These are phyloP conservation scores for Axis porcinus DNA, from an alignment of 2,113 vertebrate genomes.

Conservation along the genomic window DNA sequence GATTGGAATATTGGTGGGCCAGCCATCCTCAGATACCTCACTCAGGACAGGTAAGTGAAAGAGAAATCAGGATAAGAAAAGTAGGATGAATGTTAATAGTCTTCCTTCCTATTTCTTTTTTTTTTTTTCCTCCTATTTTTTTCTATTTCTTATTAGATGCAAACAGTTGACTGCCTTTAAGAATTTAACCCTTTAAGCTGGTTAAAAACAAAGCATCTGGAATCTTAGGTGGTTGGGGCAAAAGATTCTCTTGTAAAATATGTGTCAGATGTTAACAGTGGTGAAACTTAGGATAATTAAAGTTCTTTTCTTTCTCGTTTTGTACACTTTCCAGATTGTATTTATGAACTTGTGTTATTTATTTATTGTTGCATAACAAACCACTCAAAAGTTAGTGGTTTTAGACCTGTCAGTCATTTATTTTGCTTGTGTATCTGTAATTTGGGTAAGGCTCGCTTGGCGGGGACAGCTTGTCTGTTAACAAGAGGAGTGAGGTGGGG, in stretches of 20 bases:
- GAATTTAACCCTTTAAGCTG: background rate
- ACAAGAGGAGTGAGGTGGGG: background rate
- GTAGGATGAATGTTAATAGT: background rate
- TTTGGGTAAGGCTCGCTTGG: background rate
- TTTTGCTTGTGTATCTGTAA: background rate
- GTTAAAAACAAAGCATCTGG: slow-evolving; percentile 39
- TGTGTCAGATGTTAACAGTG: slow-evolving; percentile 24
- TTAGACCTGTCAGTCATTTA: background rate
- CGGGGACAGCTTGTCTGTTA: background rate
- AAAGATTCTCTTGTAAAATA: slow-evolving; percentile 32
- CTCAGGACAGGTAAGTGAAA: slow-evolving; percentile 58
- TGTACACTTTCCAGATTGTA: slow-evolving; percentile 19
- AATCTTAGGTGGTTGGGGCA: background rate
- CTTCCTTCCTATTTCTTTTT: background rate
- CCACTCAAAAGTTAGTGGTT: slow-evolving; percentile 1
- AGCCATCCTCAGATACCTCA: slow-evolving; percentile 27
- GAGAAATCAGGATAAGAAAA: background rate
- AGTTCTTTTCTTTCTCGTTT: background rate
- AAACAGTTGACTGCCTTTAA: slow-evolving; percentile 4
- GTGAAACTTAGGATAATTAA: slow-evolving; percentile 19
- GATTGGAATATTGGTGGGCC: slow-evolving; percentile 35
- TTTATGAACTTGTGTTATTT: slow-evolving; percentile 25
- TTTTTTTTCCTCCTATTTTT: no score
- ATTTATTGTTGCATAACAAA: slow-evolving; percentile 7
- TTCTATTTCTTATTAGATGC: background rate